These are phyloP conservation scores for Sphenodon punctatus DNA, from an alignment of 2,797 vertebrate genomes.

Conservation along the genomic window DNA sequence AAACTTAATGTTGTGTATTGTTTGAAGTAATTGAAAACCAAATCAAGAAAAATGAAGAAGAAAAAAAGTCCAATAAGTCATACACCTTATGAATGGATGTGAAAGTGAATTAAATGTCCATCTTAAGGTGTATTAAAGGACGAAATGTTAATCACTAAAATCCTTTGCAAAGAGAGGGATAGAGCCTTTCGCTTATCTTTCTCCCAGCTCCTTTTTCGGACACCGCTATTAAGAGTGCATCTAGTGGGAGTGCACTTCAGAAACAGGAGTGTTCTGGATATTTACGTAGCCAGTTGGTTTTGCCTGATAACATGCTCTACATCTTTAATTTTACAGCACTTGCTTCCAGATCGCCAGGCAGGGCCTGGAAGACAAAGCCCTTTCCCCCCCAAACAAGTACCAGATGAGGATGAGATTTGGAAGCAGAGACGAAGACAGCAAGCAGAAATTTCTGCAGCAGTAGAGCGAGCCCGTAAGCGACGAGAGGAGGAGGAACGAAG, in stretches of 20 bases:
- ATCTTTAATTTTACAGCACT: constrained; percentile 67
- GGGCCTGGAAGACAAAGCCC: constrained; percentile 72
- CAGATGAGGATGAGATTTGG: constrained; percentile 96
- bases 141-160: too few species aligned
- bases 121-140: too few species aligned
- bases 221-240: too few species aligned
- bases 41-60: too few species aligned
- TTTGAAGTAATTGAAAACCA: too few species aligned
- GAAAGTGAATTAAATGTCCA: too few species aligned
- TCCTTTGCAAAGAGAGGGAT: too few species aligned
- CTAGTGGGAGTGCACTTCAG: not conserved
- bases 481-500: constrained; percentile 94
- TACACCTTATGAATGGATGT: too few species aligned
- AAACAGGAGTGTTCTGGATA: not conserved
- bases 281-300: not conserved
- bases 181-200: too few species aligned
- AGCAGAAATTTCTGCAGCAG: constrained; percentile 91
- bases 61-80: too few species aligned
- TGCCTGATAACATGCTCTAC: not conserved
- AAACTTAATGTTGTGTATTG: too few species aligned
- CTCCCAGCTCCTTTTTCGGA: not conserved
- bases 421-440: constrained; percentile 94
- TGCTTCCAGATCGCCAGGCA: constrained; percentile 73
- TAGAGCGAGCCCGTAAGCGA: constrained; percentile 92
- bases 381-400: constrained; percentile 73